Evolutionary conservation across 2,797 vertebrate species (phyloP).

Genomic region (Malurus leucopterus): DNA sequence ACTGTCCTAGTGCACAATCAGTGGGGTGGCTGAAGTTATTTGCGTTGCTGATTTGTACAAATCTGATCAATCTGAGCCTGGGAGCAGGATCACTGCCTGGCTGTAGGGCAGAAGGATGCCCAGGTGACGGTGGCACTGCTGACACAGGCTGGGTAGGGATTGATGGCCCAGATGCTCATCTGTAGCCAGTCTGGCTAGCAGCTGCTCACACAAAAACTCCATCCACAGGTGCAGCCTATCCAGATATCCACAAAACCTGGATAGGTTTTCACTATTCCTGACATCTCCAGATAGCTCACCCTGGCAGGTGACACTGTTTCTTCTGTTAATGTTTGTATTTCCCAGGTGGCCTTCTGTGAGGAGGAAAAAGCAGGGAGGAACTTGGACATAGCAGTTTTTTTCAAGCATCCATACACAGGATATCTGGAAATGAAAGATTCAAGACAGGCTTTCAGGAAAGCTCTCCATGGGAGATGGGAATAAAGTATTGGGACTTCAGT

Average conservation of each 20-base stretch:
- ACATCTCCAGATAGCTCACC: not conserved
- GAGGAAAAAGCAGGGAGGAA: not conserved
- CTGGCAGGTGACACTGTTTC: not conserved
- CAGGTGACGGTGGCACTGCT: not conserved
- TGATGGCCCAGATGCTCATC: not conserved
- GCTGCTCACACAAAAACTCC: not conserved
- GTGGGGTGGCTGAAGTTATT: not conserved
- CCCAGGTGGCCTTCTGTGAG: not conserved
- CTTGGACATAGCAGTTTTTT: fast-evolving
- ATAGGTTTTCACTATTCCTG: not conserved
- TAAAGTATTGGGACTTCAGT: not conserved
- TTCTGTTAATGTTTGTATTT: not conserved
- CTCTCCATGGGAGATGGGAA: not conserved
- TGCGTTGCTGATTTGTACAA: not conserved
- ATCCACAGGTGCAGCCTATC: too few relatives aligned
- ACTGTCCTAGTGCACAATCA: not conserved
- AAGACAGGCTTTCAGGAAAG: not conserved
- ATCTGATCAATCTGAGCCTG: not conserved
- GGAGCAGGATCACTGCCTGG: not conserved
- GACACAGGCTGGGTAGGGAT: fast-evolving
- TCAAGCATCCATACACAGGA: not conserved
- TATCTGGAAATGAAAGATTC: not conserved
- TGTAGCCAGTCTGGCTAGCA: not conserved
- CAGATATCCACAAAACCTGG: fast-evolving
- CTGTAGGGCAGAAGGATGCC: not conserved